These are phyloP conservation scores for Rhyacichthys aspro DNA, from an alignment of 2,797 vertebrate genomes.

Conservation along the genomic window DNA sequence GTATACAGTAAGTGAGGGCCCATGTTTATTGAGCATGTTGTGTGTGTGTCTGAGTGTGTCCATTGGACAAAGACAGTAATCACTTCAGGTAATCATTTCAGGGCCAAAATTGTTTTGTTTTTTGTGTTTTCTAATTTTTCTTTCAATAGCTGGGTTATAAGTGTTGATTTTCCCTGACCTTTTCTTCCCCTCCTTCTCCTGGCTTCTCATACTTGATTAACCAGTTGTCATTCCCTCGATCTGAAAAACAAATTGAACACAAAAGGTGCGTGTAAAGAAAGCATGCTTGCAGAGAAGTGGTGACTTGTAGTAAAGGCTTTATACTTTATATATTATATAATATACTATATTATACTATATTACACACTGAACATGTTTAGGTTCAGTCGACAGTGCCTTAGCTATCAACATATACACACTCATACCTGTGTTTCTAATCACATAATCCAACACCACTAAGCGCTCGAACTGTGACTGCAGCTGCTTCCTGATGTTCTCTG, in stretches of 20 bases:
- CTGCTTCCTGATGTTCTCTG: constrained; percentile 96
- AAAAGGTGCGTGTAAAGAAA: neutral
- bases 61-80: neutral
- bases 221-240: constrained; percentile 98
- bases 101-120: neutral
- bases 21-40: neutral
- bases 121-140: neutral
- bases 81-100: no score
- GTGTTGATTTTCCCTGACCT: constrained; percentile 71
- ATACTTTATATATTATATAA: no score
- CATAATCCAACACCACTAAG: constrained; percentile 93
- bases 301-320: neutral
- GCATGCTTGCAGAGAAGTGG: neutral
- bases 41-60: neutral
- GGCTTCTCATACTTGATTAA: constrained; percentile 92
- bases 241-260: constrained; percentile 66
- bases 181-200: constrained; percentile 75
- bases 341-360: no score
- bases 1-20: neutral
- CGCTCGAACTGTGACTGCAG: constrained; percentile 97
- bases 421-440: constrained; percentile 97
- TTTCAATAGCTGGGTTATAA: neutral
- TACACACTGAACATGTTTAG: no score
- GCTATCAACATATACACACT: constrained; percentile 15
- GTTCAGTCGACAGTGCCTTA: neutral